Evolutionary conservation across 2,113 vertebrate species (phyloP).

Genomic region (Campylomormyrus tamandua): DNA sequence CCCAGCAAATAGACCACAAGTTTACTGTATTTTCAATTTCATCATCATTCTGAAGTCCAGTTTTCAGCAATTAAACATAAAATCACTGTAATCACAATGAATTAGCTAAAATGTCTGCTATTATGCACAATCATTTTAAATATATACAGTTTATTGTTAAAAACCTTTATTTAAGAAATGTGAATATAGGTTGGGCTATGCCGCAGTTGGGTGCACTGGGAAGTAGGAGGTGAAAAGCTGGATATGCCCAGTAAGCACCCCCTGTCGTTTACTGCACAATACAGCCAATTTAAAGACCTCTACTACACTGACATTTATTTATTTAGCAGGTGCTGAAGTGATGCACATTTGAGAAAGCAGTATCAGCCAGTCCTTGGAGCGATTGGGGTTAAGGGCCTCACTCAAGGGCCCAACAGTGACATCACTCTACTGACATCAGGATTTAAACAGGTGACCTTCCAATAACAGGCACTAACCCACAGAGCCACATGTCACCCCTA

Average conservation of each 20-base stretch:
- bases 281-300: neutral
- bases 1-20: too few species aligned
- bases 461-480: neutral
- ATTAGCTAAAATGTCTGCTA: too few species aligned
- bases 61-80: too few species aligned
- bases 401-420: neutral
- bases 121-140: too few species aligned
- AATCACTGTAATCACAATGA: too few species aligned
- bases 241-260: neutral
- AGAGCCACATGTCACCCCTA: neutral
- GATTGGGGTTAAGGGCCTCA: neutral
- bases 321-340: neutral
- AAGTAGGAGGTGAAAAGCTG: neutral
- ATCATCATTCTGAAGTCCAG: too few species aligned
- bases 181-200: neutral
- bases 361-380: neutral
- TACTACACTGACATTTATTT: neutral
- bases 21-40: too few species aligned
- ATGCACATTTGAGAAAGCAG: neutral
- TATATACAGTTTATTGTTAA: too few species aligned
- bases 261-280: neutral
- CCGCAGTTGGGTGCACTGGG: neutral
- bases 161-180: neutral
- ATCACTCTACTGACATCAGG: neutral
- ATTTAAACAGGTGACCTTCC: neutral